A percentile compares a stretch with the other conserved stretches of the same genome.
Evolutionary conservation across 2,113 vertebrate genomes (phyloP).

Genomic region (Corapipo altera): DNA sequence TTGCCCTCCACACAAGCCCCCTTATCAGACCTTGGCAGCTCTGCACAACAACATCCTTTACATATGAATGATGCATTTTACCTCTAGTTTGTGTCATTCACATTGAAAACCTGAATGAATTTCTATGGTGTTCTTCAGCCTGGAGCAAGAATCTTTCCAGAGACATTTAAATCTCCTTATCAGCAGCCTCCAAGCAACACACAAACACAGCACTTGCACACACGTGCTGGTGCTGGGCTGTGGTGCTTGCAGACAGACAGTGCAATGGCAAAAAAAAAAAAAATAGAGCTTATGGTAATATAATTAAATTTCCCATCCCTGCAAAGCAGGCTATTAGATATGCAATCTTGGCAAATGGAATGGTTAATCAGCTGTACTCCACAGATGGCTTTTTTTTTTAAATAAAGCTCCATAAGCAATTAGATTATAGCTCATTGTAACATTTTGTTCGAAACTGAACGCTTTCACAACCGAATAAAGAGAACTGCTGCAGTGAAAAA

Average conservation of each 20-base stretch:
- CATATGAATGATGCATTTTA: constrained; percentile 66
- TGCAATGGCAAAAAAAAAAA: constrained; percentile 16
- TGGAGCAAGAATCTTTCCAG: constrained; percentile 65
- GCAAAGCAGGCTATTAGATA: constrained; percentile 37
- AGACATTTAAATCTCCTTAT: constrained; percentile 75
- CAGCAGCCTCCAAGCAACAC: constrained; percentile 63
- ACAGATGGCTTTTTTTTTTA: constrained; percentile 39
- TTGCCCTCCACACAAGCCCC: background rate
- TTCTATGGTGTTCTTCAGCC: constrained; percentile 53
- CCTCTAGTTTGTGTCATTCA: constrained; percentile 53
- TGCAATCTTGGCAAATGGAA: constrained; percentile 56
- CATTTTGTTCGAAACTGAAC: constrained; percentile 2
- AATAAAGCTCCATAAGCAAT: constrained; percentile 59
- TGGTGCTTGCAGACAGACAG: constrained; percentile 25
- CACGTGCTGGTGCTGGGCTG: background rate
- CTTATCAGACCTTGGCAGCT: constrained; percentile 71
- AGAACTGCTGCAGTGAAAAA: constrained; percentile 35
- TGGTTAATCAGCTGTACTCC: constrained; percentile 32
- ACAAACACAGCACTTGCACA: constrained; percentile 16
- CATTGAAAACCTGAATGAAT: constrained; percentile 60
- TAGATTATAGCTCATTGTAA: constrained; percentile 50
- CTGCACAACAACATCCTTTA: constrained; percentile 59
- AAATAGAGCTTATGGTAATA: constrained; percentile 27
- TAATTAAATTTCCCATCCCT: constrained; percentile 55
- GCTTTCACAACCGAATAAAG: constrained; percentile 30